phyloP scores from a whole-genome alignment of 2,888 invertebrate species.

The Epistrophe grossulariae region DNA sequence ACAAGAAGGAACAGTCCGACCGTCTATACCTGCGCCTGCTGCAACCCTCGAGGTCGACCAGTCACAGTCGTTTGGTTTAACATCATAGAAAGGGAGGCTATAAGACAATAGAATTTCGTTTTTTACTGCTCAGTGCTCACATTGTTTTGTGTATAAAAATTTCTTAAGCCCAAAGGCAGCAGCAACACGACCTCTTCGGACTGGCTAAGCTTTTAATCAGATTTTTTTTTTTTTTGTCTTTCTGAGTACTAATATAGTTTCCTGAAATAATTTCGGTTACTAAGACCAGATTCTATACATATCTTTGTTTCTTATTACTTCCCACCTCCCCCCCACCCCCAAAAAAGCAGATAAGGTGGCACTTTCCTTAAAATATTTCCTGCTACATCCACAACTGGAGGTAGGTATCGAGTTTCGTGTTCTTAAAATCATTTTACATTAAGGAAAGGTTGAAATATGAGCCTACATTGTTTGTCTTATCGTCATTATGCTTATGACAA shows the following conservation, averaged over 20 bases:
- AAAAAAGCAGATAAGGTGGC: not conserved
- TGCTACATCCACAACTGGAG: not conserved
- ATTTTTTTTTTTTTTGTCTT: constrained; percentile 15
- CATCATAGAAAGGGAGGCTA: not conserved
- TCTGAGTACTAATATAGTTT: constrained; percentile 53
- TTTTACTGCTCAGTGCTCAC: constrained; percentile 11
- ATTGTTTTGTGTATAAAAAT: constrained; percentile 53
- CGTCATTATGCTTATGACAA: not conserved
- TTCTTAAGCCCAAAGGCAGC: constrained; percentile 39
- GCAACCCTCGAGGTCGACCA: not conserved
- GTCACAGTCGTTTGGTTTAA: not conserved
- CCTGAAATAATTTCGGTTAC: constrained; percentile 54
- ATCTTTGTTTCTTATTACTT: not conserved
- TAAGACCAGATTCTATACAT: constrained; percentile 23
- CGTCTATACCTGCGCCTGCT: not conserved
- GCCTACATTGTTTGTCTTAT: not conserved
- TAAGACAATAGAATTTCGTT: constrained; percentile 31
- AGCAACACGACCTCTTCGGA: not conserved
- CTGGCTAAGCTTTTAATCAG: constrained; percentile 35
- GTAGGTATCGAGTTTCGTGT: not conserved
- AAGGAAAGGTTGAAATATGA: constrained; percentile 33
- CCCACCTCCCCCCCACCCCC: too few species aligned
- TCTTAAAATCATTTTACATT: not conserved
- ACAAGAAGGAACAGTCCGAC: not conserved
- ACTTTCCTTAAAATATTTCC: not conserved